Evolutionary conservation across 2,888 invertebrate species (phyloP), one percentile per base, ranked within the genome.

Genomic region (Scelioninae gen. 1): DNA sequence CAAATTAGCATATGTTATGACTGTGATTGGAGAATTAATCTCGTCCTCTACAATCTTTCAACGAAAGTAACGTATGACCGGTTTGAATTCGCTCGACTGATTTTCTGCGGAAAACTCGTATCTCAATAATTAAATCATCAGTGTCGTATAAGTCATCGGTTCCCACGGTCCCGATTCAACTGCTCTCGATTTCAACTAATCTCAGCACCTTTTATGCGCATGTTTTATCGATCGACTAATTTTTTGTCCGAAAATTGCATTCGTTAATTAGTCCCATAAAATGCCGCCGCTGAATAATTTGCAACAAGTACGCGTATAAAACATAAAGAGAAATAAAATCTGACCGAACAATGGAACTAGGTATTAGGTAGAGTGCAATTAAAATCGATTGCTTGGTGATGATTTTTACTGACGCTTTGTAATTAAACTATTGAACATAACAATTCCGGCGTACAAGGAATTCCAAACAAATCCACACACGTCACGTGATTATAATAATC

Each of bases 81-180:
- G 74, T 81, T 81, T 62, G 11, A 58, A 23, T 11, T 8, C 68
- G 72, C 74, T 68, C 71, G 66, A 66, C 34, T 72, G 80, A 80
- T 74, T 80, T 79, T 74, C 80, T 68, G 74, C 68, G 68, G 74
- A 69, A 81, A 81, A 81, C 69, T 66, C 51, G 68, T 38, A 40
- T 0, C 51, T n/a, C 55, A 10, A 11, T 75, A 81, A 80, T 80
- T 74, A 74, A 80, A 63, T 51, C 65, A 45, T 51, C 65, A 47
- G 65, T 32, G 78, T 43, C 75, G 81, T n/a, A 56, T 69, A 87
- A 88, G 86, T 58, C 81, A 75, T 81, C 78, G 83, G 87, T 89
- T 90, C 90, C 88, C 90, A 90, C 90, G 90, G 82, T 89, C 87
- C 83, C 80, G 69, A 83, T 74, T 74, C 65, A 34, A 65, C 51